These are phyloP conservation scores for Uria lomvia DNA, from an alignment of 2,113 vertebrate genomes.

Conservation along the genomic window DNA sequence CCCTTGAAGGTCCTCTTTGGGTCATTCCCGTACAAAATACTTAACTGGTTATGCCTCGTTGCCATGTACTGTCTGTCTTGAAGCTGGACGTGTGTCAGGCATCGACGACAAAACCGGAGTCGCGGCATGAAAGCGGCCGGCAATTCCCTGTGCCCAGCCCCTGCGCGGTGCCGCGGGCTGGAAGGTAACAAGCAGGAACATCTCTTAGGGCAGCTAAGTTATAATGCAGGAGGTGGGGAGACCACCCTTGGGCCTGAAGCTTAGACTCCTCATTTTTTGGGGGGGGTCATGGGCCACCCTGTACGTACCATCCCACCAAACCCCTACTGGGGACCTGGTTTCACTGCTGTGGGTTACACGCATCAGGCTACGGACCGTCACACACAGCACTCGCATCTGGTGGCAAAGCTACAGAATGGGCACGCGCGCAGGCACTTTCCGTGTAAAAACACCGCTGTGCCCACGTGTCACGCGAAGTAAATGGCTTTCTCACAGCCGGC, in stretches of 20 bases:
- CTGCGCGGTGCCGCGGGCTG: fast-evolving
- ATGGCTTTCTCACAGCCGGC: background rate
- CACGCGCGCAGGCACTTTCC: fast-evolving
- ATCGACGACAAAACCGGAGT: fast-evolving
- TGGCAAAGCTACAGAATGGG: background rate
- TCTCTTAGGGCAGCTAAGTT: background rate
- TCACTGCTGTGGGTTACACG: fast-evolving
- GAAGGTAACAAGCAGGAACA: background rate
- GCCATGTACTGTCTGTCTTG: background rate
- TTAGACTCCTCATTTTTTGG: background rate
- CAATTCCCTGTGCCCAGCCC: background rate
- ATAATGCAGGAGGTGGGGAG: background rate
- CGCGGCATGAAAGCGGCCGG: background rate
- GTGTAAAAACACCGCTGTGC: fast-evolving
- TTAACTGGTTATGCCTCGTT: background rate
- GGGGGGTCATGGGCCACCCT: too few species aligned
- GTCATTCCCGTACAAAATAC: background rate
- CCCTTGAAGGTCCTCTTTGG: background rate
- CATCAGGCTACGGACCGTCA: fast-evolving
- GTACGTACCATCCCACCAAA: background rate
- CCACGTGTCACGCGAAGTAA: fast-evolving
- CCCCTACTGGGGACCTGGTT: fast-evolving
- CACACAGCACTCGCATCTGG: background rate
- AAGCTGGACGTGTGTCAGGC: background rate
- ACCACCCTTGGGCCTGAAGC: background rate